These are phyloP conservation scores for Adelphocoris suturalis DNA, from an alignment of 2,888 invertebrate species.

Conservation along the genomic window DNA sequence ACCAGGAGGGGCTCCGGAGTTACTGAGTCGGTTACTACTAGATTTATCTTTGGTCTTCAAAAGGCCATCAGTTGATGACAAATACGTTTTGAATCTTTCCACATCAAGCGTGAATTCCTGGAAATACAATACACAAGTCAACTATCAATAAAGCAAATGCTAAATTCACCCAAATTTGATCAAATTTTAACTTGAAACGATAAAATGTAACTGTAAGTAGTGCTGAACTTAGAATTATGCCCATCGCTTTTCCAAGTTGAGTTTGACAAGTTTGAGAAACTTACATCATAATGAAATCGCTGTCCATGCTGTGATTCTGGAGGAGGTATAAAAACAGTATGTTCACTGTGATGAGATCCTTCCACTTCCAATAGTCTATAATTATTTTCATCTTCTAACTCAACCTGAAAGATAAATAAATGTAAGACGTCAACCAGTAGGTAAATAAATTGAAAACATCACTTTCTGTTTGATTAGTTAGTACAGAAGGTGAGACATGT, in stretches of 20 bases:
- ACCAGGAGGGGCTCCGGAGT: slow-evolving; percentile 81
- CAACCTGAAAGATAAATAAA: slow-evolving; percentile 76
- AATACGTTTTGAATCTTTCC: slow-evolving; percentile 59
- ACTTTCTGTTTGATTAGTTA: no score
- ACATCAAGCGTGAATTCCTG: slow-evolving; percentile 63
- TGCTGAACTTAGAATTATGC: background rate
- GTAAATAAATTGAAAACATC: no score
- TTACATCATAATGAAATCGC: slow-evolving; percentile 57
- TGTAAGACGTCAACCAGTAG: no score
- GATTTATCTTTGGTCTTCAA: slow-evolving; percentile 57
- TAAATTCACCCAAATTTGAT: no score
- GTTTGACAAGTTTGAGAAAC: background rate
- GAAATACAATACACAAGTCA: no score
- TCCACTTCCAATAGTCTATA: slow-evolving; percentile 89
- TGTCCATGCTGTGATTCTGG: slow-evolving; percentile 84
- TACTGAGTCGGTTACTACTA: slow-evolving; percentile 22
- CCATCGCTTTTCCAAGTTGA: no score
- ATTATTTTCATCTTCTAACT: slow-evolving; percentile 80
- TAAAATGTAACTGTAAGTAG: background rate
- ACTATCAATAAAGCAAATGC: background rate
- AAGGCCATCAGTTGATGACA: slow-evolving; percentile 43
- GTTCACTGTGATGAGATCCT: slow-evolving; percentile 88
- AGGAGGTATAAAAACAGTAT: slow-evolving; percentile 96
- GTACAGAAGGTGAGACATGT: no score
- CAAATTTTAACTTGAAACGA: no score